Evolutionary conservation across 1,140 invertebrate genomes (phyloP).

Genomic region (Cyclina sinensis): DNA sequence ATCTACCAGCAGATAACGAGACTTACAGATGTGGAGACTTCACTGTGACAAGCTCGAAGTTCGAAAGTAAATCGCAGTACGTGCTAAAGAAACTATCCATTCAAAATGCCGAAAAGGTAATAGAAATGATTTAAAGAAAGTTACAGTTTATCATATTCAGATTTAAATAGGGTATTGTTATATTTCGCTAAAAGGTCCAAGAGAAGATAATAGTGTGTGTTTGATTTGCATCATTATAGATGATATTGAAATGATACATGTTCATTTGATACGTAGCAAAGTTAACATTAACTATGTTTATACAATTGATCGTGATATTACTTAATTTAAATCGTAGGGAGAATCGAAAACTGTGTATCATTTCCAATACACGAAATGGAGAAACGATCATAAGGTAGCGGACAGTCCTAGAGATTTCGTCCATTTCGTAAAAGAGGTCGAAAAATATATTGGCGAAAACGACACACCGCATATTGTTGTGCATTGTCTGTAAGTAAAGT

Average conservation of each 20-base stretch:
- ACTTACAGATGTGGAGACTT: background rate
- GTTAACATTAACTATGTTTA: background rate
- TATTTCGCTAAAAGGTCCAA: background rate
- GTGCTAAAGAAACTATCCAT: background rate
- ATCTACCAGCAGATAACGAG: background rate
- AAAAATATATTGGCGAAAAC: background rate
- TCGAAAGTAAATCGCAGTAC: background rate
- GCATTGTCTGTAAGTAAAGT: slow-evolving; percentile 27
- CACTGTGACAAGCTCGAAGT: background rate
- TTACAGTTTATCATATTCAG: too few relatives aligned
- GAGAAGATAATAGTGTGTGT: background rate
- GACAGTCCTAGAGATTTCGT: slow-evolving; percentile 12
- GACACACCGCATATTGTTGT: background rate
- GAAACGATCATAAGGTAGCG: background rate
- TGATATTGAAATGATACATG: background rate
- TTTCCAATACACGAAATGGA: background rate
- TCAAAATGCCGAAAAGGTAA: background rate
- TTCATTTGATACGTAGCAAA: background rate
- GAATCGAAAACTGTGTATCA: background rate
- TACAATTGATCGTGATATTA: background rate
- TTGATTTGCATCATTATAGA: background rate
- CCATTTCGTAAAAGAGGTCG: background rate
- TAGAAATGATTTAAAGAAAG: too few relatives aligned
- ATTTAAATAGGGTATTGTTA: background rate
- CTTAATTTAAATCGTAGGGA: too few relatives aligned